phyloP scores from a whole-genome alignment of 1,140 invertebrate genomes.

The Mylabris phalerata region DNA sequence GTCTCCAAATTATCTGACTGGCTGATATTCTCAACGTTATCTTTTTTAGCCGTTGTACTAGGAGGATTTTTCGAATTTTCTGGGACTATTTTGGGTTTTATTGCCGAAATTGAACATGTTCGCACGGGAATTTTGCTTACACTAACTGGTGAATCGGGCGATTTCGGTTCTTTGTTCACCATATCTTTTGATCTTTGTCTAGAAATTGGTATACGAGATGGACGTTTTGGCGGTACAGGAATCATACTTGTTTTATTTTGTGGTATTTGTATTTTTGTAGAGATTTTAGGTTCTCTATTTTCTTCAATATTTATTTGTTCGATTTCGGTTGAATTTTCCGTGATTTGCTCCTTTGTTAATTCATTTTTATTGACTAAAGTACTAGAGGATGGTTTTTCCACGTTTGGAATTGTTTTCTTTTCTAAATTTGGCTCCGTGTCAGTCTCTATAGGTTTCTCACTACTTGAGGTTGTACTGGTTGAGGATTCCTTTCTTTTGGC shows the following conservation, averaged over 20 bases:
- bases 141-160: constrained; percentile 12
- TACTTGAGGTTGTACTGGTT: constrained; percentile 27
- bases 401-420: not conserved
- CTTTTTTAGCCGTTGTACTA: not conserved
- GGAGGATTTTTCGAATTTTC: not conserved
- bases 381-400: no score
- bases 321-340: not conserved
- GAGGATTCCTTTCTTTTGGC: constrained; percentile 8
- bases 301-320: not conserved
- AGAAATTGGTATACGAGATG: constrained; percentile 37
- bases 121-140: constrained; percentile 32
- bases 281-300: constrained; percentile 18
- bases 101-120: constrained; percentile 2
- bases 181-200: constrained; percentile 27
- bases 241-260: constrained; percentile 32
- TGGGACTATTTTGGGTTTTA: not conserved
- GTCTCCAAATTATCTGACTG: not conserved
- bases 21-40: not conserved
- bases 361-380: no score
- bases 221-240: constrained; percentile 18
- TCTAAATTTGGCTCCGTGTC: not conserved
- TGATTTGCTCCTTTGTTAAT: not conserved
- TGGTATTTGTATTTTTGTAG: constrained; percentile 34
- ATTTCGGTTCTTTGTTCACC: constrained; percentile 23
- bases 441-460: constrained; percentile 14